These are phyloP conservation scores for Cossypha caffra DNA, from an alignment of 2,797 vertebrate species.

Conservation along the genomic window DNA sequence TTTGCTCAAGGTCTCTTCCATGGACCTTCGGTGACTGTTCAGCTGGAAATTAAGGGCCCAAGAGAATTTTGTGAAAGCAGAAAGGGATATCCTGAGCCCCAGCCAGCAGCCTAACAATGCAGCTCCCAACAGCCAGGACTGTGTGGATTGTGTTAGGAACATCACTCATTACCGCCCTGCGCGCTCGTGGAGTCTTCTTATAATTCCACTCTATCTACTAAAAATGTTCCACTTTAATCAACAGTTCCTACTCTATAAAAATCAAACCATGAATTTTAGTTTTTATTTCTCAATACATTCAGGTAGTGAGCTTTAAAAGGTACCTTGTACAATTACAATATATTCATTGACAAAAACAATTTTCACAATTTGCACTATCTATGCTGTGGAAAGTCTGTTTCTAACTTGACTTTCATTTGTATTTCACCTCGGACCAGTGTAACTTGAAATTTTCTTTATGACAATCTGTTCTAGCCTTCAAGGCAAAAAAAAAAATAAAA, in stretches of 20 bases:
- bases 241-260: background rate
- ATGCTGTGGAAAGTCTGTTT: background rate
- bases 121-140: constrained; percentile 14
- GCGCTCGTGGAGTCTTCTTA: background rate
- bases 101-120: constrained; percentile 26
- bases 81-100: constrained; percentile 37
- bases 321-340: background rate
- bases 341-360: background rate
- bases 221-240: background rate
- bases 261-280: background rate
- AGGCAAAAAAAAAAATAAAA: background rate
- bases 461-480: background rate
- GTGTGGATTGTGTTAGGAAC: background rate
- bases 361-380: background rate
- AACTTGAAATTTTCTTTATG: background rate
- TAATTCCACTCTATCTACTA: background rate
- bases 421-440: background rate
- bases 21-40: background rate
- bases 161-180: background rate
- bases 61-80: constrained; percentile 22
- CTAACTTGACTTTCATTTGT: background rate
- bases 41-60: constrained; percentile 36
- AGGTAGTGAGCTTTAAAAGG: background rate
- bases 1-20: constrained; percentile 25
- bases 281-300: background rate